A percentile compares a stretch with the other conserved stretches of the same genome.
Evolutionary conservation across 2,797 vertebrate species (phyloP).

Genomic region (Enteromius viviparus): DNA sequence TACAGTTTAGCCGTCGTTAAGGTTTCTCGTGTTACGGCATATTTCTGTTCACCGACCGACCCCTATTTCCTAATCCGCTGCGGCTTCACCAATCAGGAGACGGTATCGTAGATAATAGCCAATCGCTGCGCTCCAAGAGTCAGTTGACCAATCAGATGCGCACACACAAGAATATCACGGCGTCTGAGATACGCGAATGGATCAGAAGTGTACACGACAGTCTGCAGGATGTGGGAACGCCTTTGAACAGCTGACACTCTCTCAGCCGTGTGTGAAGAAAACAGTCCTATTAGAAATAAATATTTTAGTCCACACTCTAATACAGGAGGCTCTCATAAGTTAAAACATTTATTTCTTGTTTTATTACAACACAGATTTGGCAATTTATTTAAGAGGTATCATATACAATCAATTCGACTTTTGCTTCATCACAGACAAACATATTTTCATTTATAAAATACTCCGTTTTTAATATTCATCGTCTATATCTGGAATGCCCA

Average conservation of each 20-base stretch:
- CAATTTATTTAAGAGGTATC: background rate
- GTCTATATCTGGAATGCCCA: background rate
- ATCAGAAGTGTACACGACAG: constrained; percentile 69
- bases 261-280: constrained; percentile 6
- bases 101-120: constrained; percentile 57
- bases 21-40: constrained; percentile 52
- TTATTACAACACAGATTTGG: background rate
- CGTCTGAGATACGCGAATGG: constrained; percentile 1
- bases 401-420: background rate
- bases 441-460: constrained; percentile 16
- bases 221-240: constrained; percentile 47
- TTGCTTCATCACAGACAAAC: background rate
- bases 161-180: constrained; percentile 72
- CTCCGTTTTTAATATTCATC: background rate
- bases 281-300: background rate
- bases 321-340: background rate
- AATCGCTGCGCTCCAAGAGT: constrained; percentile 60
- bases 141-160: constrained; percentile 71
- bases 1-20: background rate
- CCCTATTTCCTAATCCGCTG: constrained; percentile 68
- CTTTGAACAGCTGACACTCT: constrained; percentile 47
- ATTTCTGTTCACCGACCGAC: constrained; percentile 61
- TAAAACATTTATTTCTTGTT: background rate
- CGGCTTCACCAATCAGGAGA: constrained; percentile 67
- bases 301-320: background rate